Conservation (phyloP, 64 coral and sea anemone species). For the Trachythela sp. region DNA sequence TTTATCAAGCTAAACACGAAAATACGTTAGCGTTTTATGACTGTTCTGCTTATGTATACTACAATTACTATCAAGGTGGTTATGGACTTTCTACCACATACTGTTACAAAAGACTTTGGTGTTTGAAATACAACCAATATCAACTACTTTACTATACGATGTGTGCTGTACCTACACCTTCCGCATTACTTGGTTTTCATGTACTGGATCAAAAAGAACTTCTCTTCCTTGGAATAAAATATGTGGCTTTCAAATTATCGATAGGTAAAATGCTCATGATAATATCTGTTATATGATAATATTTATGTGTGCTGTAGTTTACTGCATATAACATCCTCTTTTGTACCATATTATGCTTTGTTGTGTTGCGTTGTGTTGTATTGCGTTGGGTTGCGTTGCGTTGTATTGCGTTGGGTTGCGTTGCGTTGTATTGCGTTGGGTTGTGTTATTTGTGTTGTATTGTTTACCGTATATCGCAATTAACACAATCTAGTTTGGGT, state of each 20-base stretch:
- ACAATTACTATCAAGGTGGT: neutral
- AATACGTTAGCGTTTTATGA: slow-evolving; percentile 35
- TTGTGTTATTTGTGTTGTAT: too few relatives aligned
- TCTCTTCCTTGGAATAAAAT: neutral
- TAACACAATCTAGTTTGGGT: too few relatives aligned
- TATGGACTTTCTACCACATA: neutral
- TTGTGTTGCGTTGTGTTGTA: too few relatives aligned
- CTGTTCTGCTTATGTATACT: neutral
- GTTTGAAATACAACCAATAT: neutral
- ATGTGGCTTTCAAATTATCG: neutral
- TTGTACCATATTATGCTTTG: too few relatives aligned
- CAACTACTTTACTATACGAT: neutral
- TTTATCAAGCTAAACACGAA: neutral
- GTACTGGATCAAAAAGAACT: neutral
- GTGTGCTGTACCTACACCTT: neutral
- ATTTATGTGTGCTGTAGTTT: too few relatives aligned
- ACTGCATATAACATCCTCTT: too few relatives aligned
- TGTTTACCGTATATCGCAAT: too few relatives aligned
- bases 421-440: too few relatives aligned
- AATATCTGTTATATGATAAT: too few relatives aligned
- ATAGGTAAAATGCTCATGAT: too few relatives aligned
- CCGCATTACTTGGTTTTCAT: neutral
- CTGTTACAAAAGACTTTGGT: neutral
- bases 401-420: too few relatives aligned
- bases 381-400: too few relatives aligned